Base-by-base conservation (phyloP, 2,113 vertebrate genomes). In the Steatornis caripensis region DNA sequence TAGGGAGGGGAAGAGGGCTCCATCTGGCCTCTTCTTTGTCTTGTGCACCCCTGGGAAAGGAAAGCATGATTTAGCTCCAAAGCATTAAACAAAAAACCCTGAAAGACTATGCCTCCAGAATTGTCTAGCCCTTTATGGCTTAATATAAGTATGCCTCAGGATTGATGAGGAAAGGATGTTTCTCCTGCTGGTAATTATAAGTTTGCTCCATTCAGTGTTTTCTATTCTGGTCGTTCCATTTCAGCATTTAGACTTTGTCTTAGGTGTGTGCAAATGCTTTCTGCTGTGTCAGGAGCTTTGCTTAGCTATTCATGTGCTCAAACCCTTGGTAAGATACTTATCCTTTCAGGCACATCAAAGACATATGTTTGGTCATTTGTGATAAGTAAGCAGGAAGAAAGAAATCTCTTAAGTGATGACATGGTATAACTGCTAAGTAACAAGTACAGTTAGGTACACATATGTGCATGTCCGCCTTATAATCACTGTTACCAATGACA, bases 291-390 rank as follows among this genome's bases (percentile, higher is more conserved):
- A 92, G 84, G 70, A 78, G 64, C 81, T 93, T 91, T 92, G 70
- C 68, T 93, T 91, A 88, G 90, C 61, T 91, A 76, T 95, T 95
- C 65, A 49, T 92, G 87, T 95, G 36, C 61, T 97, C 89, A 93
- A 68, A 89, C 66, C 66, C 87, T 78, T 74, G 80, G 60, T 68
- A 83, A 84, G 85, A 78, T 75, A 74, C n/a, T 87, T 97, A 58
- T 78, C 69, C 55, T 96, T 95, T 94, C 92, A 95, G 95, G 96
- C 81, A 87, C 91, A 97, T 96, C 90, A 96, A 97, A 97, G 95
- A 86, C 84, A 48, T 87, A 65, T 61, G 86, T 84, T 93, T 95
- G 93, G 87, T 87, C 12, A 5, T 94, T 89, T 83, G 84, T 89
- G 94, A 92, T 78, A 94, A 70, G 81, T 74, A 85, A 90, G 60